phyloP scores from a whole-genome alignment of 2,888 invertebrate species.

The Exocentrus adspersus region DNA sequence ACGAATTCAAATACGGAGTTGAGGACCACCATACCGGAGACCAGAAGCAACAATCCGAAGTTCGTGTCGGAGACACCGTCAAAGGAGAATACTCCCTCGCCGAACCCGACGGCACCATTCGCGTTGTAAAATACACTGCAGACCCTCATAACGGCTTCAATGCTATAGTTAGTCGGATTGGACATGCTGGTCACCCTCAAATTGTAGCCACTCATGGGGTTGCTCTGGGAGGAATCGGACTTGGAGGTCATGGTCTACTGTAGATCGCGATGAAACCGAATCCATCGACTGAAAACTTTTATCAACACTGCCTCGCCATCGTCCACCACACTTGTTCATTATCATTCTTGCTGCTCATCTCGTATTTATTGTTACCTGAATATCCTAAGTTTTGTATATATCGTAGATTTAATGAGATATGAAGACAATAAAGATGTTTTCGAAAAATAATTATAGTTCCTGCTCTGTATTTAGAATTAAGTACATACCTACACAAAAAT shows the following conservation, averaged over 20 bases:
- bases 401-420: slow-evolving; percentile 4
- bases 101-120: slow-evolving; percentile 60
- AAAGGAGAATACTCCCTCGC: slow-evolving; percentile 48
- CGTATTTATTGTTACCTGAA: slow-evolving; percentile 13
- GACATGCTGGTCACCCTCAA: slow-evolving; percentile 62
- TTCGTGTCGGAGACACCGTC: slow-evolving; percentile 68
- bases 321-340: neutral
- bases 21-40: slow-evolving; percentile 70
- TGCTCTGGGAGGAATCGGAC: slow-evolving; percentile 32
- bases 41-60: slow-evolving; percentile 68
- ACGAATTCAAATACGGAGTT: slow-evolving; percentile 68
- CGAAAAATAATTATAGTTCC: no score
- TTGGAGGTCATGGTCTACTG: slow-evolving; percentile 31
- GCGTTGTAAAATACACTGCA: slow-evolving; percentile 72
- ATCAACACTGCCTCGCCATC: neutral
- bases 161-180: slow-evolving; percentile 71
- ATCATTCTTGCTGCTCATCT: slow-evolving; percentile 21
- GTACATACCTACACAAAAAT: no score
- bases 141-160: slow-evolving; percentile 72
- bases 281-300: neutral
- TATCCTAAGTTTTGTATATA: slow-evolving; percentile 15
- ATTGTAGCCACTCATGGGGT: slow-evolving; percentile 31
- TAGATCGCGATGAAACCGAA: neutral
- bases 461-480: no score
- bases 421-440: slow-evolving; percentile 15